Evolutionary conservation across 2,113 vertebrate species (phyloP).

Genomic region (Leptocoma aspasia): DNA sequence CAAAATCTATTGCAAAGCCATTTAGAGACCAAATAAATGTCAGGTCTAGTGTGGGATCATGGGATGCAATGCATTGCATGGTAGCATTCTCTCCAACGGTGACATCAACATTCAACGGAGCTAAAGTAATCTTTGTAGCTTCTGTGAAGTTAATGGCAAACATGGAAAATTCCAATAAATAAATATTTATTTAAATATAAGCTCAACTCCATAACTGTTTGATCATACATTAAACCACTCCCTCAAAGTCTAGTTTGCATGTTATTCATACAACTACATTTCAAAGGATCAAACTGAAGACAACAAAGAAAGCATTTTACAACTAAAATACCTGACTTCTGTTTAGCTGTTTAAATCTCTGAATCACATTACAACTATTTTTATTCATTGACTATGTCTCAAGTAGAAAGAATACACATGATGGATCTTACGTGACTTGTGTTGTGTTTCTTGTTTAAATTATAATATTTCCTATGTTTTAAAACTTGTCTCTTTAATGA

Average conservation of each 20-base stretch:
- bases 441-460: neutral
- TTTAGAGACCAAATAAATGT: slow-evolving; percentile 94
- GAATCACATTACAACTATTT: neutral
- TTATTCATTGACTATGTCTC: neutral
- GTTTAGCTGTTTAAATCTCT: neutral
- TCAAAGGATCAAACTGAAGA: neutral
- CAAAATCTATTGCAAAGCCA: slow-evolving; percentile 85
- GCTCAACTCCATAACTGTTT: neutral
- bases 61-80: slow-evolving; percentile 91
- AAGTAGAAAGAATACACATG: neutral
- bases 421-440: neutral
- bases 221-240: neutral
- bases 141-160: slow-evolving; percentile 74
- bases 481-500: neutral
- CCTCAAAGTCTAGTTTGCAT: neutral
- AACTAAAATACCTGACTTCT: neutral
- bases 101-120: slow-evolving; percentile 86
- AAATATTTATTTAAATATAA: neutral
- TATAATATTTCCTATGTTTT: neutral
- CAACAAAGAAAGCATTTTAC: neutral
- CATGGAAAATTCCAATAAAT: slow-evolving; percentile 22
- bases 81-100: slow-evolving; percentile 85
- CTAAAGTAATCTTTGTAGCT: slow-evolving; percentile 91
- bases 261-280: neutral
- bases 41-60: slow-evolving; percentile 87